Evolutionary conservation across 1,140 invertebrate genomes (phyloP).

Genomic region (Calephelis nemesis): DNA sequence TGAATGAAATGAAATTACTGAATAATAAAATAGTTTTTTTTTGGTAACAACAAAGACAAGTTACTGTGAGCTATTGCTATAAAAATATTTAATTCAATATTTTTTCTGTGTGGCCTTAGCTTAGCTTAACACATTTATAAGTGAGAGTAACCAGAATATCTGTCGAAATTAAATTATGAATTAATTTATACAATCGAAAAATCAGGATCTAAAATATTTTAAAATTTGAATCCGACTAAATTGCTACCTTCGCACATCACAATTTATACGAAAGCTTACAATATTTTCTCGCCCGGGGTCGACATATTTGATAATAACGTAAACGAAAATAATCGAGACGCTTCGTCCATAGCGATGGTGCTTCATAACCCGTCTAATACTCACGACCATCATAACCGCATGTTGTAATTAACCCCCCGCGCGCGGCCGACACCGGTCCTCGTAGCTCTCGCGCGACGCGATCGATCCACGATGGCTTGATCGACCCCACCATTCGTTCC

Average conservation of each 20-base stretch:
- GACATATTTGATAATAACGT: conserved; percentile 39
- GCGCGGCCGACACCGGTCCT: conserved; percentile 54
- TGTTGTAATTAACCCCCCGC: conserved; percentile 76
- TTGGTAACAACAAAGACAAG: too few relatives aligned
- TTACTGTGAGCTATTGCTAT: too few relatives aligned
- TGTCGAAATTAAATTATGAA: too few relatives aligned
- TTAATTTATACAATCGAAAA: too few relatives aligned
- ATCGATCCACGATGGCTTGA: background rate
- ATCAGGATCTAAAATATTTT: too few relatives aligned
- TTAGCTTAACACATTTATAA: too few relatives aligned
- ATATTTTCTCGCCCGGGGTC: conserved; percentile 9
- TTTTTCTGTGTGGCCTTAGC: too few relatives aligned
- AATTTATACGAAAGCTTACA: background rate
- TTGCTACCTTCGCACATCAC: too few relatives aligned
- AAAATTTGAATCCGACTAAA: too few relatives aligned
- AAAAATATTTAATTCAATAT: too few relatives aligned
- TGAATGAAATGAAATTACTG: background rate
- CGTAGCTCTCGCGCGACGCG: conserved; percentile 42
- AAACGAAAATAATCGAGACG: conserved; percentile 74
- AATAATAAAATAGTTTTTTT: too few relatives aligned
- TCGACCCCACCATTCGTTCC: conserved; percentile 39
- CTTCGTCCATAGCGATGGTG: conserved; percentile 70
- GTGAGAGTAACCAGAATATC: too few relatives aligned
- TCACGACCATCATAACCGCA: conserved; percentile 77
- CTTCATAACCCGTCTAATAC: conserved; percentile 78